Evolutionary conservation across 2,113 vertebrate species (phyloP), one percentile per base, ranked within the genome.

Genomic region (Ceratotherium simum): DNA sequence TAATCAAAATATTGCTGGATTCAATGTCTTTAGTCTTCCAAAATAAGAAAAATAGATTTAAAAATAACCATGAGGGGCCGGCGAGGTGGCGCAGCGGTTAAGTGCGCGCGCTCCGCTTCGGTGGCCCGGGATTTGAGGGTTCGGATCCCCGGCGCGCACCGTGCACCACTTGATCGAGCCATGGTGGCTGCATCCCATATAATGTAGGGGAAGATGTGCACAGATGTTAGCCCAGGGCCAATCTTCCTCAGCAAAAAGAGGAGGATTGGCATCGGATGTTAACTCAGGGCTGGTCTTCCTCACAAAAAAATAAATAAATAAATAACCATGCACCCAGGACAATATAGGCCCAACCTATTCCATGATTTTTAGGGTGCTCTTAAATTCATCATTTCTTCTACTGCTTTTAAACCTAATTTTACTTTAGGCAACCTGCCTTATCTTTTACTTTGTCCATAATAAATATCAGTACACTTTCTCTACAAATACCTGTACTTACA

Each of bases 1-100:
- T 95, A 62, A 83, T 93, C 67, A 62, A 88, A 76, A 73, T 92
- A 90, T 89, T 60, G 31, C 48, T 83, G 16, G 58, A 81, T 79
- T 69, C 58, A 48, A 17, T 58, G 10, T 54, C 60, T 72, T 81
- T 82, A 83, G 64, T 73, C 42, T 81, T 84, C 56, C 36, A 62
- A 90, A 73, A 29, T 12, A 80, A 76, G 9, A 90, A 93, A 36
- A 92, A 85, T 11, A 29, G 73, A 25, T 70, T 82, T 3, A 51
- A 70, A 97, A 54, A 54, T 16, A 54, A 60, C 29, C 25, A 80
- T 25, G 21, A 42, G 42, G 42, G 42, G 42, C 42, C 42, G 42
- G 42, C 42, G 42, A 42, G 42, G 42, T 42, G 42, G 42, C 42
- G 42, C 42, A 42, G 42, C 42, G 5, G 42, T 42, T 42, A 42